A percentile compares a stretch with the other conserved stretches of the same genome.
These are phyloP conservation scores for Xenus cinereus DNA, from an alignment of 2,113 vertebrate genomes.

Conservation along the genomic window DNA sequence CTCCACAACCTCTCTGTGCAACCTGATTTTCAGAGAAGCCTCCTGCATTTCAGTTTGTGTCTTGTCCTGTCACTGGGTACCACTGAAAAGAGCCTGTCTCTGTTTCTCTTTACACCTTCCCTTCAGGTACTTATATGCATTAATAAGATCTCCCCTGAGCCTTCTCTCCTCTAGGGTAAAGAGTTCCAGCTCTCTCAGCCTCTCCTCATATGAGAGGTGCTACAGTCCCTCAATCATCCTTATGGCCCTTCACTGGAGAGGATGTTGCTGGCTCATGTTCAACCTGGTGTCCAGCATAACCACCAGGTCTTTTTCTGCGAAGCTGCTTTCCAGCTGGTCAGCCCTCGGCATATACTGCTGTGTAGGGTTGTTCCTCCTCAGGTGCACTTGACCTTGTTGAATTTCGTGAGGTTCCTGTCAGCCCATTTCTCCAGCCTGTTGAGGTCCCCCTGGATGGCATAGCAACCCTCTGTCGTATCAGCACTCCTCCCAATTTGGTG, in stretches of 20 bases:
- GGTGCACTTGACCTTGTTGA: background rate
- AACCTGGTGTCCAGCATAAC: background rate
- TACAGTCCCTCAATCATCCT: background rate
- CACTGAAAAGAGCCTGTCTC: too few species aligned
- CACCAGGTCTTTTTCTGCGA: background rate
- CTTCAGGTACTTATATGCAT: background rate
- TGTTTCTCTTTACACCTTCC: background rate
- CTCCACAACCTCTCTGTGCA: background rate
- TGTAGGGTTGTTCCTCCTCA: background rate
- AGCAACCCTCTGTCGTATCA: too few species aligned
- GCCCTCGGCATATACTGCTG: background rate
- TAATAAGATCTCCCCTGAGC: background rate
- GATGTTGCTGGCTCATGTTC: rapidly evolving
- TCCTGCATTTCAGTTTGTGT: too few species aligned
- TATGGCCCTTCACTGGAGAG: background rate
- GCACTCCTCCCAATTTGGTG: background rate
- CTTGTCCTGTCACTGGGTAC: too few species aligned
- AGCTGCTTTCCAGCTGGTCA: background rate
- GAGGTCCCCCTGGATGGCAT: background rate
- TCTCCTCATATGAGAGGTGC: background rate
- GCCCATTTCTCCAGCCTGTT: background rate
- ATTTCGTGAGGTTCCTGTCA: background rate
- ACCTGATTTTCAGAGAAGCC: too few species aligned
- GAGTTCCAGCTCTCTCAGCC: background rate
- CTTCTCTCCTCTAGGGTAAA: background rate